Conservation (phyloP, 2,113 vertebrate species). For the Globicephala melas region DNA sequence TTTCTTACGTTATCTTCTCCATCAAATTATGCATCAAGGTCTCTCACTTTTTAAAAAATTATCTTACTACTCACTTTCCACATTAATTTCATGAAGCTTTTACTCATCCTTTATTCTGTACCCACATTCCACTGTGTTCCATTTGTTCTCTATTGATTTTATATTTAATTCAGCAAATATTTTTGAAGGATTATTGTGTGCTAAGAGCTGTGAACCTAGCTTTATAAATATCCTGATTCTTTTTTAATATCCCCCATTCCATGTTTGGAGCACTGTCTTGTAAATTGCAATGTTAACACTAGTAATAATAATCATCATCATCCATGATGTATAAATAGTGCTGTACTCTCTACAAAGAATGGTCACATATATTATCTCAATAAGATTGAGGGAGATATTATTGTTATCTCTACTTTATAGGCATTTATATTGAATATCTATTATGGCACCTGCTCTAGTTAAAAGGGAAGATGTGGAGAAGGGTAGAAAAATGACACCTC, state of each 20-base stretch:
- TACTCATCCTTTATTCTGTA: not conserved
- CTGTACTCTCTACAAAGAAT: not conserved
- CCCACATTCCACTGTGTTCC: not conserved
- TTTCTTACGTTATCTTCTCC: not conserved
- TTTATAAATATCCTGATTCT: not conserved
- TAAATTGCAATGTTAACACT: not conserved
- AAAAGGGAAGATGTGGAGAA: not conserved
- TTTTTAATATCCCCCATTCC: not conserved
- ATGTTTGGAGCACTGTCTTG: not conserved
- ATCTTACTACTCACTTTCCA: not conserved
- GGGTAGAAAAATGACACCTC: not conserved
- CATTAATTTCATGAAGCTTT: not conserved
- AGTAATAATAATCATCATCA: not conserved
- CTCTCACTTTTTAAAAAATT: not conserved
- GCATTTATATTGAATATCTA: not conserved
- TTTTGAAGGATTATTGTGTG: not conserved
- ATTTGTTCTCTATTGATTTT: not conserved
- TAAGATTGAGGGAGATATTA: not conserved
- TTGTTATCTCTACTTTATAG: not conserved
- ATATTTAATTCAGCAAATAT: not conserved
- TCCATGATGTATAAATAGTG: not conserved
- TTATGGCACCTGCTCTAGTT: slow-evolving; percentile 31
- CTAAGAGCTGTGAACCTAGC: not conserved
- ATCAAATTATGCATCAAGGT: not conserved
- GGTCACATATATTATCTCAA: not conserved